Evolutionary conservation across 2,888 invertebrate species (phyloP).

Genomic region (Alitta virens): DNA sequence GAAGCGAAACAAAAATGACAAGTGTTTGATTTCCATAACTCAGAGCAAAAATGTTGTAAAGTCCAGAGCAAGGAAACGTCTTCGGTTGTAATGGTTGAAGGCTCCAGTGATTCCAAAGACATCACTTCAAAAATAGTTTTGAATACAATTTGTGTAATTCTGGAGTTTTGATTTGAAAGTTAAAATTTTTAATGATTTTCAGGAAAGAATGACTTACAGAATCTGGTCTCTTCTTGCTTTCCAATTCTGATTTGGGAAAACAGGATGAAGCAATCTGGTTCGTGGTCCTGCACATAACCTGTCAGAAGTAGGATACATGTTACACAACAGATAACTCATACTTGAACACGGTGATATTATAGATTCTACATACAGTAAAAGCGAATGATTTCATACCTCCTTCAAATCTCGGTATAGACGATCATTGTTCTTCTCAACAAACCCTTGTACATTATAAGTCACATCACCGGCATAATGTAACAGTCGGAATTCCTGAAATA

Average conservation of each 20-base stretch:
- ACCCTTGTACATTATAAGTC: constrained; percentile 79
- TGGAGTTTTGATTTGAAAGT: no score
- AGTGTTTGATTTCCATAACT: no score
- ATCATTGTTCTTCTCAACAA: constrained; percentile 93
- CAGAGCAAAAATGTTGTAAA: no score
- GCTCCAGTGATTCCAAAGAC: no score
- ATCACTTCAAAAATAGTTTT: no score
- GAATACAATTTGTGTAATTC: no score
- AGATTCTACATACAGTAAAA: neutral
- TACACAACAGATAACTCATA: neutral
- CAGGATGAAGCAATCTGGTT: constrained; percentile 65
- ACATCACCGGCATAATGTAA: constrained; percentile 92
- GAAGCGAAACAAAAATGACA: no score
- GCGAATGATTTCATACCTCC: constrained; percentile 57
- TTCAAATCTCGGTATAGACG: constrained; percentile 83
- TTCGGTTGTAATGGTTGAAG: no score
- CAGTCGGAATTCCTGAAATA: constrained; percentile 77
- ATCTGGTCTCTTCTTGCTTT: constrained; percentile 72
- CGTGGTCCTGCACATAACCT: constrained; percentile 71
- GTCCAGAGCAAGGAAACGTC: no score
- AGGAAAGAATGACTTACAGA: constrained; percentile 59
- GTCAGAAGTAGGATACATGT: neutral
- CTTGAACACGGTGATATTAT: neutral
- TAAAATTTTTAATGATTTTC: no score
- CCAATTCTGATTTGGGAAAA: constrained; percentile 45